These are phyloP conservation scores for Aselliscus stoliczkanus DNA, from an alignment of 2,797 vertebrate genomes.

Conservation along the genomic window DNA sequence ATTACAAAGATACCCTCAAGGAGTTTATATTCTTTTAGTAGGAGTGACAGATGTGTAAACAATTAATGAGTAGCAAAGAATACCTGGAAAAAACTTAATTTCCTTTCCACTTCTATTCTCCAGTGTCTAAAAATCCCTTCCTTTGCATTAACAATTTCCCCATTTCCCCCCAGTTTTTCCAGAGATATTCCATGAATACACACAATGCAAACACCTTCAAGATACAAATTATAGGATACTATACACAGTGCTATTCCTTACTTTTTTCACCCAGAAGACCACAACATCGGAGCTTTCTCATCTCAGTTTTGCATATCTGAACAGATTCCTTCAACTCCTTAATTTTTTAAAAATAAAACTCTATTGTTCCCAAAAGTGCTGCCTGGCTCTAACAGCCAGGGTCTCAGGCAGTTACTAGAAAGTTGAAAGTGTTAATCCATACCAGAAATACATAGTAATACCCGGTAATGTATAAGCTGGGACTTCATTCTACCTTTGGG, in stretches of 20 bases:
- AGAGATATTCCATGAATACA: background rate
- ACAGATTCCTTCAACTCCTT: background rate
- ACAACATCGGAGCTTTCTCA: background rate
- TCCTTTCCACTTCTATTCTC: background rate
- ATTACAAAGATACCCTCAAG: background rate
- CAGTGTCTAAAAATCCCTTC: constrained; percentile 12
- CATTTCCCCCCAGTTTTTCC: background rate
- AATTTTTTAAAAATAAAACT: background rate
- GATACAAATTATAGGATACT: background rate
- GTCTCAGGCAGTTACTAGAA: background rate
- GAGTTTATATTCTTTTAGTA: background rate
- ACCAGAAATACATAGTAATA: background rate
- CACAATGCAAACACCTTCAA: background rate
- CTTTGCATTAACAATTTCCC: background rate
- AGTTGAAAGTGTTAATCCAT: background rate
- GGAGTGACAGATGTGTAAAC: background rate
- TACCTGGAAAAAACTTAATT: background rate
- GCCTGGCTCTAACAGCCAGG: background rate
- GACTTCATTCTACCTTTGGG: background rate
- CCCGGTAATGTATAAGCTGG: background rate
- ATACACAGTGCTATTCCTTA: background rate
- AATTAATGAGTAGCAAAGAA: background rate
- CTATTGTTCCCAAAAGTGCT: background rate
- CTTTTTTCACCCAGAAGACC: background rate
- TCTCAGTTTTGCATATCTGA: background rate